Evolutionary conservation across 2,797 vertebrate species (phyloP).

Genomic region (Hephaestus fuliginosus): DNA sequence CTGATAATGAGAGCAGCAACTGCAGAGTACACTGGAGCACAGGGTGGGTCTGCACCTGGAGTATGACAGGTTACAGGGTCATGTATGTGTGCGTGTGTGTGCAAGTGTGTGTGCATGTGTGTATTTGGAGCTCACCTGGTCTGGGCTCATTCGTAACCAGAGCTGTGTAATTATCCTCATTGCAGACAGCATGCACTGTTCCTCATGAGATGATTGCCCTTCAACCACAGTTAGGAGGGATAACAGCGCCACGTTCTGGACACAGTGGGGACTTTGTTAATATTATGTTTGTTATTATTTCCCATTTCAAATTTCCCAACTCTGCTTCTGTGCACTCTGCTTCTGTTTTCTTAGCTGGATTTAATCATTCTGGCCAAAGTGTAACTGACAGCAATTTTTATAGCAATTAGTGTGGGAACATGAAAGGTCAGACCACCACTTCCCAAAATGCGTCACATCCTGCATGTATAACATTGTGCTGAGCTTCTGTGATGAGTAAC

Average conservation of each 20-base stretch:
- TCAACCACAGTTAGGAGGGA: conserved; percentile 84
- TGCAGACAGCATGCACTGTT: conserved; percentile 72
- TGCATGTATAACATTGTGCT: too few relatives aligned
- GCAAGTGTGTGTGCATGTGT: not conserved
- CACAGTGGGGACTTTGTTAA: conserved; percentile 20
- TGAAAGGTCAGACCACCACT: not conserved
- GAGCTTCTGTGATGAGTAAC: too few relatives aligned
- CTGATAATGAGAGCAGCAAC: conserved; percentile 87
- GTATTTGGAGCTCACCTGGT: conserved; percentile 85
- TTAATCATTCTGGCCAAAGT: not conserved
- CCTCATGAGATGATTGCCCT: conserved; percentile 77
- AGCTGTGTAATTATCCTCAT: conserved; percentile 83
- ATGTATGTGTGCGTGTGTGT: not conserved
- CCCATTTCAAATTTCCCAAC: not conserved
- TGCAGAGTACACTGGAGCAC: conserved; percentile 86
- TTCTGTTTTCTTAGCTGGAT: conserved; percentile 10
- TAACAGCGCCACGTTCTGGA: conserved; percentile 64
- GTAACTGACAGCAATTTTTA: not conserved
- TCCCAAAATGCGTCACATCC: too few relatives aligned
- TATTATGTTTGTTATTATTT: not conserved
- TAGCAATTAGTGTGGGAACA: not conserved
- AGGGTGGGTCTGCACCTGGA: conserved; percentile 86
- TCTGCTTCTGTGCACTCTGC: conserved; percentile 5
- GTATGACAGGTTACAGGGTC: not conserved
- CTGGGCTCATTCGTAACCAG: conserved; percentile 85